These are phyloP conservation scores for Caenorhabditis virilis DNA, from an alignment of 2,888 invertebrate genomes.

Conservation along the genomic window DNA sequence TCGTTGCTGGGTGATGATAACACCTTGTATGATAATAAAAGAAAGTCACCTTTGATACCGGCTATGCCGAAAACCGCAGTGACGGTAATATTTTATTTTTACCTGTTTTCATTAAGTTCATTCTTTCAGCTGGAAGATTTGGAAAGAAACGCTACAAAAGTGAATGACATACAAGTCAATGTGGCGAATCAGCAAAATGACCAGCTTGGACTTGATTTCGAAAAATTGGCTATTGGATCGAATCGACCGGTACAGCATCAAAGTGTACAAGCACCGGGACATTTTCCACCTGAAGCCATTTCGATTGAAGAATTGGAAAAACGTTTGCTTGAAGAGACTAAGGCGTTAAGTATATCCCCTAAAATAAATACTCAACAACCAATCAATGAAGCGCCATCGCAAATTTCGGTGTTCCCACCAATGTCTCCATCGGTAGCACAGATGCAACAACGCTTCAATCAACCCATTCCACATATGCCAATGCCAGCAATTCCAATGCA, in stretches of 20 bases:
- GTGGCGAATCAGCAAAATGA: not conserved
- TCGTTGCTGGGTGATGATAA: conserved; percentile 4
- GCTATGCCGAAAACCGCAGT: not conserved
- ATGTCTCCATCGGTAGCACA: not conserved
- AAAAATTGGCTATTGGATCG: not conserved
- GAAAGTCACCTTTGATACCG: not conserved
- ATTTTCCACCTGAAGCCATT: conserved; percentile 13
- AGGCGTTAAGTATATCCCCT: not conserved
- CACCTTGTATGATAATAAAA: not conserved
- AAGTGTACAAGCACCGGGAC: not conserved
- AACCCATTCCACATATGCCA: not conserved
- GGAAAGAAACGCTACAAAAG: no score
- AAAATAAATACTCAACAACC: not conserved
- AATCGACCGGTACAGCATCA: not conserved
- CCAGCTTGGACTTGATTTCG: conserved; percentile 6
- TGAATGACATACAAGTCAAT: no score
- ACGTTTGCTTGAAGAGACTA: conserved; percentile 8
- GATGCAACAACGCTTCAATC: no score
- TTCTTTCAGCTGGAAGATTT: conserved; percentile 2
- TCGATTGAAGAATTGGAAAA: conserved; percentile 34
- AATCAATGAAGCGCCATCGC: not conserved
- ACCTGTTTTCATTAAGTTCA: not conserved
- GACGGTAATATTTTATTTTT: not conserved
- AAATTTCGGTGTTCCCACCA: not conserved
- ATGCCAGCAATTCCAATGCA: not conserved